Evolutionary conservation across 1,140 invertebrate species (phyloP), one percentile per base, ranked within the genome.

Genomic region (Penaeus chinensis): DNA sequence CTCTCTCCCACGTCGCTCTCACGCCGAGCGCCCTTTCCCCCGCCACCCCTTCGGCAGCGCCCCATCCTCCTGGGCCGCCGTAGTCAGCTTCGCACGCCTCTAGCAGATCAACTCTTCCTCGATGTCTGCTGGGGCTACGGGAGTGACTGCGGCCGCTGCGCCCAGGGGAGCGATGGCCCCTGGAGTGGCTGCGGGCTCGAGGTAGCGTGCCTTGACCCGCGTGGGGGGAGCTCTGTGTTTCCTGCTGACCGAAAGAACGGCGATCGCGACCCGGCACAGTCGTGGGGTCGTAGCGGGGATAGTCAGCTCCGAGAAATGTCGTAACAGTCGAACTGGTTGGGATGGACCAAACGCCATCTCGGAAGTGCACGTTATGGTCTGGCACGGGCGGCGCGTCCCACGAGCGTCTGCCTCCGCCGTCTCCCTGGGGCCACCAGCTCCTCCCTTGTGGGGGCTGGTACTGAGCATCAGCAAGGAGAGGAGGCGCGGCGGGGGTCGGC

Each of bases 271-370:
- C 85, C n/a, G 85, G 85, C 54, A 87, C 85, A 3, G 85, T 87
- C 11, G 85, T 87, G 61, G 85, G 85, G 80, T 87, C 85, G 71
- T 87, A 87, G 61, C 60, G 37, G 10, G 85, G 85, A 80, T 87
- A 87, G 2, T 87, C 85, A n/a, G 85, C 85, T 10, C 85, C 85
- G 69, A 87, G 79, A 61, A 87, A 87, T 32, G 85, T 87, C 66
- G 85, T 81, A 37, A 54, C 19, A 42, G 65, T 47, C n/a, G 85
- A 87, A 54, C 65, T 71, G 11, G 85, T 87, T 13, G 85, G 74
- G 22, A 87, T 87, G 80, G 85, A 87, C 85, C 85, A 87, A n/a
- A 87, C 85, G 0, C 85, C 85, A 65, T 87, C 85, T 47, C 85
- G 61, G 69, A 82, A 87, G 24, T 77, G 60, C 3, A 82, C 54